phyloP scores from a whole-genome alignment of 1,140 invertebrate species.

The Cylas formicarius region DNA sequence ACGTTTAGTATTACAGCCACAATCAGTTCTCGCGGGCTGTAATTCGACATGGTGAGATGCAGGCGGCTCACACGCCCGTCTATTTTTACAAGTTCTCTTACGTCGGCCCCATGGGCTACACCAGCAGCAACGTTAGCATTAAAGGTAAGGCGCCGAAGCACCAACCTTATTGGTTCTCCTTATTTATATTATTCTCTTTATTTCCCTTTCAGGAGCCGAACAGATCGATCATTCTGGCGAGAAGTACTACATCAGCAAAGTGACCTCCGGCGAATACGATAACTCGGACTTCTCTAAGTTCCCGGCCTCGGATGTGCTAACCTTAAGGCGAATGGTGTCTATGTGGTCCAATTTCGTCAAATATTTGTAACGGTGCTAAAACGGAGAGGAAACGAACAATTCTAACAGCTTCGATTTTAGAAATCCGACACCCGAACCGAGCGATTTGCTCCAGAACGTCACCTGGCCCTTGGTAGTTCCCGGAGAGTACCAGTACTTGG shows the following conservation, averaged over 20 bases:
- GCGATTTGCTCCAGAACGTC: constrained; percentile 12
- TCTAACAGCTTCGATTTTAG: constrained; percentile 4
- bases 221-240: constrained; percentile 12
- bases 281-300: constrained; percentile 17
- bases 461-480: constrained; percentile 10
- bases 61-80: constrained; percentile 6
- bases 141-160: constrained; percentile 10
- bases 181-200: background rate
- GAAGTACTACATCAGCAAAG: constrained; percentile 13
- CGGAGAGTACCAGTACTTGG: constrained; percentile 11
- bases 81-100: constrained; percentile 14
- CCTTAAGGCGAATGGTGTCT: constrained; percentile 8
- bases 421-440: constrained; percentile 17
- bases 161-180: no score
- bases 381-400: background rate
- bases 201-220: constrained; percentile 8
- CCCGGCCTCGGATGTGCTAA: constrained; percentile 11
- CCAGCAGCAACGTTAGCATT: constrained; percentile 6
- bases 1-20: constrained; percentile 11
- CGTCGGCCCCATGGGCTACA: constrained; percentile 15
- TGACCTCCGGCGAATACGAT: constrained; percentile 4
- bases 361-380: constrained; percentile 8
- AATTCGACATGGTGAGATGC: constrained; percentile 13
- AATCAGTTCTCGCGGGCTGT: constrained; percentile 9
- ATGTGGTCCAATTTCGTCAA: constrained; percentile 16